Evolutionary conservation across 1,140 invertebrate genomes (phyloP), one percentile per base, ranked within the genome.

Genomic region (Bombyx mandarina): DNA sequence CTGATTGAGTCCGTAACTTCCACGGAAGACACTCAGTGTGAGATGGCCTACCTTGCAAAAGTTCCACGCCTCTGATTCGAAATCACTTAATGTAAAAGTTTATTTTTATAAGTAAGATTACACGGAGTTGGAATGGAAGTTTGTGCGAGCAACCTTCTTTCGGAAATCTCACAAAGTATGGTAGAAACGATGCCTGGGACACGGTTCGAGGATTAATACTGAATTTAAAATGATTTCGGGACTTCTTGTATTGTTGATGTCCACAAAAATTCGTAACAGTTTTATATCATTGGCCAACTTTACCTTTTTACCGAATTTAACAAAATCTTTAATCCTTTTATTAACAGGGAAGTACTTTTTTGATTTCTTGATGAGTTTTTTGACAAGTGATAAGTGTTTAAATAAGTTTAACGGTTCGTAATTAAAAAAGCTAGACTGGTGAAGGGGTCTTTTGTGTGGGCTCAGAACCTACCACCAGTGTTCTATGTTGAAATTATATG

Each of bases 41-140:
- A 67, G 72, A 71, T 76, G 69, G 79, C 75, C 76, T 75, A 77
- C 75, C 79, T 81, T 68, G 66, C 61, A 60, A 77, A 70, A 80
- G 64, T 82, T 80, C 66, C 60, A 68, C 77, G 65, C 69, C 73
- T 73, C 74, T 83, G 78, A 84, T 83, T 81, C 79, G 71, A 82
- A 85, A 86, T 84, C 85, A 85, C 86, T 87, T 88, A 89, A 89
- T 89, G 88, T 73, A 88, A 88, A 89, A 89, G 88, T 89, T 89
- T 89, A 88, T 88, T 88, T 88, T 89, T 89, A 88, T 89, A 89
- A 89, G 88, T 88, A 86, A 88, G 88, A 88, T 89, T 89, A 88
- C 80, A 80, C 75, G 71, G 79, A 78, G 72, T 82, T 82, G 54
- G 70, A 71, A 79, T 78, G 73, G 69, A 84, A 87, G 71, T 85